Conservation (phyloP, 2,113 vertebrate species). For the Rhea americana region DNA sequence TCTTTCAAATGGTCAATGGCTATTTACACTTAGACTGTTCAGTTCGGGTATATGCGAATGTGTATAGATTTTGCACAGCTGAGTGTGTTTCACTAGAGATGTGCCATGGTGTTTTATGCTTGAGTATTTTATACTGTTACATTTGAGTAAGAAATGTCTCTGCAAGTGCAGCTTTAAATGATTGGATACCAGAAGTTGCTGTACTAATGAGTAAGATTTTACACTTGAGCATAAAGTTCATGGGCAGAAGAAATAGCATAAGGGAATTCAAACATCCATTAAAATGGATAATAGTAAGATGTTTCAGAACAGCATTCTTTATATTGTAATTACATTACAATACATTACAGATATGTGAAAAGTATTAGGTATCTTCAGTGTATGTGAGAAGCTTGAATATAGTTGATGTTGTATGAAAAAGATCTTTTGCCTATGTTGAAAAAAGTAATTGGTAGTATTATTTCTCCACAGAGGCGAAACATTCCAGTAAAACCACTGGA, state of each 20-base stretch:
- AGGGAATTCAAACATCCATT: background rate
- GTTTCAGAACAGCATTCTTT: background rate
- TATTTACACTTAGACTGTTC: background rate
- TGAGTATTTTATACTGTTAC: background rate
- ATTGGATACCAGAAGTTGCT: background rate
- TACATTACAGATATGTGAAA: background rate
- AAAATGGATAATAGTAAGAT: background rate
- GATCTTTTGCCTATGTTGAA: background rate
- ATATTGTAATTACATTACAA: background rate
- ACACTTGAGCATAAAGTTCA: background rate
- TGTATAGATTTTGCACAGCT: background rate
- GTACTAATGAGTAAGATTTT: background rate
- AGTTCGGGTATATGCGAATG: background rate
- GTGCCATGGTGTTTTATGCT: background rate
- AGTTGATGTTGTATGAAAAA: background rate
- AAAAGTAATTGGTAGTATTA: background rate
- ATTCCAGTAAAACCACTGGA: slow-evolving; percentile 82
- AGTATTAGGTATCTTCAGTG: background rate
- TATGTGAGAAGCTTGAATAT: background rate
- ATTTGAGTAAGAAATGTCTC: background rate
- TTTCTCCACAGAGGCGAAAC: slow-evolving; percentile 86
- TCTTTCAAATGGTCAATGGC: background rate
- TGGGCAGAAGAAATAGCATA: background rate
- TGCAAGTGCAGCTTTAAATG: background rate
- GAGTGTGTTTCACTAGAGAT: background rate